These are phyloP conservation scores for Metallyticus violacea DNA, from an alignment of 2,888 invertebrate genomes.

Conservation along the genomic window DNA sequence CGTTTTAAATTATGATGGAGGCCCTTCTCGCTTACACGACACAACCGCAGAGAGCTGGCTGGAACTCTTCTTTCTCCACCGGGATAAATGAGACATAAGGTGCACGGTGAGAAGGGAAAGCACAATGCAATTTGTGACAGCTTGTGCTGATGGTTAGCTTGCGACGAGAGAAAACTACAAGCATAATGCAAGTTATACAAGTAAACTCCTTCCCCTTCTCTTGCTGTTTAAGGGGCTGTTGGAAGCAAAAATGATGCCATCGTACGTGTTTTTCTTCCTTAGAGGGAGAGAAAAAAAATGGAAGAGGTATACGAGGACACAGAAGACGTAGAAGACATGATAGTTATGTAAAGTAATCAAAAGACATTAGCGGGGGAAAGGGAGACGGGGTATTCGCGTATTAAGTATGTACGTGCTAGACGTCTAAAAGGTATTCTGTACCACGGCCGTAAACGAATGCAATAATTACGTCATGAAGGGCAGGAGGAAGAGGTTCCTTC, in stretches of 20 bases:
- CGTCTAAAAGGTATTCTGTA: too few relatives aligned
- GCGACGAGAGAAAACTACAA: conserved; percentile 11
- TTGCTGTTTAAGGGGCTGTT: background rate
- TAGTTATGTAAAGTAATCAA: background rate
- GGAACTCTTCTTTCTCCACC: background rate
- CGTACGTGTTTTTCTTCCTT: background rate
- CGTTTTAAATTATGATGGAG: conserved; percentile 29
- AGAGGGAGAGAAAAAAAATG: background rate
- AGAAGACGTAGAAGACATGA: background rate
- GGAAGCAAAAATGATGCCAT: background rate
- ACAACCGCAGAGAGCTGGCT: conserved; percentile 21
- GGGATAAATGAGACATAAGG: conserved; percentile 27
- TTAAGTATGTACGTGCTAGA: too few relatives aligned
- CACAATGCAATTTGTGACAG: conserved; percentile 31
- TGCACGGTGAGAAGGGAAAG: conserved; percentile 21
- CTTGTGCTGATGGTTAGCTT: conserved; percentile 29
- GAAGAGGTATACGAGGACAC: background rate
- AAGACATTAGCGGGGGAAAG: background rate
- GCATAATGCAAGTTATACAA: conserved; percentile 3
- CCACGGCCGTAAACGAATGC: too few relatives aligned
- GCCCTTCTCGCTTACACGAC: conserved; percentile 24
- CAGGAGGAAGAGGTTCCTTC: too few relatives aligned
- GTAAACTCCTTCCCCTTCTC: background rate
- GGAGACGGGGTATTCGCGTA: background rate
- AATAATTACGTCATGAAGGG: too few relatives aligned